These are phyloP conservation scores for Zelostemma sp. DNA, from an alignment of 1,140 invertebrate species.

Conservation along the genomic window DNA sequence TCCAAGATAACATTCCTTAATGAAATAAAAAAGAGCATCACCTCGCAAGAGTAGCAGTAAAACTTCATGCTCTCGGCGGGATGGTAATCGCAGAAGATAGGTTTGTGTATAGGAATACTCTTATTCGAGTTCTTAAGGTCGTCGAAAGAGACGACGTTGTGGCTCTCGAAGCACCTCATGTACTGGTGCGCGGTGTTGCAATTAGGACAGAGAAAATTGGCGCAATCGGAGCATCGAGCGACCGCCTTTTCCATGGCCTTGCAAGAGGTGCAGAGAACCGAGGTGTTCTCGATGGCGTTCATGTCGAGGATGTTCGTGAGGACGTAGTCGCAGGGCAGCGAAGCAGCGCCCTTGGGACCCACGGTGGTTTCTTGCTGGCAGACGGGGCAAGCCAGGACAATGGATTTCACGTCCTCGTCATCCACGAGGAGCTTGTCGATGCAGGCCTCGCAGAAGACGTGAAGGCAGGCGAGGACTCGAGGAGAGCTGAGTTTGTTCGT, in stretches of 20 bases:
- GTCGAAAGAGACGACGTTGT: slow-evolving; percentile 89
- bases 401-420: slow-evolving; percentile 74
- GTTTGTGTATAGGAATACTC: slow-evolving; percentile 83
- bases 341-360: slow-evolving; percentile 78
- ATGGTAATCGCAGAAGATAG: slow-evolving; percentile 83
- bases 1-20: not conserved
- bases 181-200: slow-evolving; percentile 94
- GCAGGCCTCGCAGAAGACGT: slow-evolving; percentile 93
- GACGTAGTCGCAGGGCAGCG: slow-evolving; percentile 86
- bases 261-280: slow-evolving; percentile 87
- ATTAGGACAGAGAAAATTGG: slow-evolving; percentile 92
- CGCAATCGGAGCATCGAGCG: slow-evolving; percentile 92
- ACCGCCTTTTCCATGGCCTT: slow-evolving; percentile 91
- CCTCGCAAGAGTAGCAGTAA: slow-evolving; percentile 86
- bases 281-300: slow-evolving; percentile 80
- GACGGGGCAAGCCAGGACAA: slow-evolving; percentile 78
- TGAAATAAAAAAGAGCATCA: slow-evolving; percentile 48
- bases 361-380: slow-evolving; percentile 88
- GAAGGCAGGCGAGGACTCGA: slow-evolving; percentile 89
- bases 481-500: slow-evolving; percentile 82
- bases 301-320: slow-evolving; percentile 88
- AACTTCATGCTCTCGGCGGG: slow-evolving; percentile 83
- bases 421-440: slow-evolving; percentile 83
- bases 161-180: slow-evolving; percentile 95
- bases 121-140: slow-evolving; percentile 85